Base-by-base conservation (phyloP, 2,113 vertebrate genomes). In the Hoplias malabaricus region DNA sequence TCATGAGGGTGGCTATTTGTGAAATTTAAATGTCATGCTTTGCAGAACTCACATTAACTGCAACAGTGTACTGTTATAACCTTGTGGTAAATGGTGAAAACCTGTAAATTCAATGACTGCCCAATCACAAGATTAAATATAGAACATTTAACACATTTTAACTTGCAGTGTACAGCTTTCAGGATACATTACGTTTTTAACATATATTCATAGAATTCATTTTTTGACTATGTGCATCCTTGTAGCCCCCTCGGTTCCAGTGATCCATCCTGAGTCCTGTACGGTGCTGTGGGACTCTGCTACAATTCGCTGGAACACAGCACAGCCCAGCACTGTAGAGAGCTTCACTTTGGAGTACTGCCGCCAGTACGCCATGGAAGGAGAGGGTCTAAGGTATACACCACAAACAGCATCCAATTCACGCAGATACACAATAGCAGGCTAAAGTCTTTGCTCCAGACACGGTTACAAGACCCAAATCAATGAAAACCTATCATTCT, bases 291-390 rank as follows among this genome's bases (percentile, higher is more conserved):
- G 96, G 97, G 94, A 98, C 80, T 93, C 79, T 0, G 96, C 96
- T 75, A 93, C 87, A 0, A 77, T 99, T 83, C 93, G 95, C 61
- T 99, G 97, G 98, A 86, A 46, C 1, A 82, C 92, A 8, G 8
- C 82, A 9, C 63, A 84, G 33, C 86, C 79, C 0, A 78, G 61
- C 0, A 86, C 91, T 0, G 89, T 86, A 0, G 93, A 93, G 38
- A 95, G 90, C 80, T 99, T 95, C 86, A 96, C 92, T 3, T 59
- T 99, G 82, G 98, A 99, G 84, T 98, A 96, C 86, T 98, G 97
- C 86, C 93, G 93, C 68, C 96, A 98, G 84, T 94, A 94, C 23
- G 95, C 95, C 0, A 88, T 93, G 0, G 96, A 98, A 76, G 96
- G 95, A n/a, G 96, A 98, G 56, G 96, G 96, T 10, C 96, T 99